A percentile compares a stretch with the other conserved stretches of the same genome.
Evolutionary conservation across 2,797 vertebrate species (phyloP).

Genomic region (Gadopsis bispinosus): DNA sequence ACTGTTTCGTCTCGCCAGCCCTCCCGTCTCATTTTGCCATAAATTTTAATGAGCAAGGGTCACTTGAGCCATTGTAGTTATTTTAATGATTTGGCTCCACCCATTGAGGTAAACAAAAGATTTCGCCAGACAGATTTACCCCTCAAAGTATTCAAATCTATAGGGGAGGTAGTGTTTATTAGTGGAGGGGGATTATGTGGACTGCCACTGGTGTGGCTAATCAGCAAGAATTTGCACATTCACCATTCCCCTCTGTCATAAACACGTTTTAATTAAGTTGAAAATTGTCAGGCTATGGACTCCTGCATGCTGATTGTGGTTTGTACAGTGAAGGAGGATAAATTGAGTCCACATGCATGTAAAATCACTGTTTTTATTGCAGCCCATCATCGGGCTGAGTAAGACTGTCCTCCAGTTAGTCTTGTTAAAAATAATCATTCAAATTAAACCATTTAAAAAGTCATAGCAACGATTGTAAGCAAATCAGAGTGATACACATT

Average conservation of each 20-base stretch:
- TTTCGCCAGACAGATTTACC: conserved; percentile 47
- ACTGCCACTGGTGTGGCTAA: conserved; percentile 64
- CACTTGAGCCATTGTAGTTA: conserved; percentile 52
- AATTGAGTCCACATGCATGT: conserved; percentile 76
- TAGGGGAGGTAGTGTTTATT: conserved; percentile 47
- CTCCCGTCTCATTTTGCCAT: conserved; percentile 56
- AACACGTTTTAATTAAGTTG: conserved; percentile 73
- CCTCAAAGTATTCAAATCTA: conserved; percentile 37
- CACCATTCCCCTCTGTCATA: conserved; percentile 53
- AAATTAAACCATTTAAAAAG: conserved; percentile 37
- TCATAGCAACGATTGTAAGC: conserved; percentile 7
- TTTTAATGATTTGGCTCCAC: conserved; percentile 59
- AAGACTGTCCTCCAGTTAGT: conserved; percentile 18
- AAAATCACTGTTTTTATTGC: conserved; percentile 54
- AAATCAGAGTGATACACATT: conserved; percentile 10
- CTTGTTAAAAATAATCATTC: conserved; percentile 42
- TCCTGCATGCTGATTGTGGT: conserved; percentile 49
- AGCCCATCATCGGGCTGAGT: conserved; percentile 6
- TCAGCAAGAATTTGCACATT: conserved; percentile 62
- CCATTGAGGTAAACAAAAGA: conserved; percentile 55
- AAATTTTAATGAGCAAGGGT: conserved; percentile 66
- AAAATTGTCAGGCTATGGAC: conserved; percentile 49
- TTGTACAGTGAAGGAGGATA: conserved; percentile 39
- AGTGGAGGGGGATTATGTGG: conserved; percentile 11
- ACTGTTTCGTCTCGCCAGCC: conserved; percentile 56